phyloP scores from a whole-genome alignment of 2,797 vertebrate species.

The Emydoidea blandingii region DNA sequence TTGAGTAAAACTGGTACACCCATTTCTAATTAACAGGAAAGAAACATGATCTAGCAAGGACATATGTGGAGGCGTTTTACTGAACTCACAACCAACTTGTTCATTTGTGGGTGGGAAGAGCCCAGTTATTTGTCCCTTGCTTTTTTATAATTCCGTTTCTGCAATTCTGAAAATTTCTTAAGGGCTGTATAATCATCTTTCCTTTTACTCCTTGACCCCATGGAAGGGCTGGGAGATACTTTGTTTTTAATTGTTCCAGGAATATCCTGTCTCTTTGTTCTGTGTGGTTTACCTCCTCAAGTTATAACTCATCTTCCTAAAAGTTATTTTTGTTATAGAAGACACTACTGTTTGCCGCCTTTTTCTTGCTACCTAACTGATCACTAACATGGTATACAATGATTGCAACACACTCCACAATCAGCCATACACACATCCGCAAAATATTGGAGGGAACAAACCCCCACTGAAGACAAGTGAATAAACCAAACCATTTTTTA shows the following conservation, averaged over 20 bases:
- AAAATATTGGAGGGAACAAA: not conserved
- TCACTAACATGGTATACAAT: accelerated
- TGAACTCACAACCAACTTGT: not conserved
- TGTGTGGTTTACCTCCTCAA: not conserved
- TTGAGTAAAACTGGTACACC: not conserved
- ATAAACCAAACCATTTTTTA: not conserved
- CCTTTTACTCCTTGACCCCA: not conserved
- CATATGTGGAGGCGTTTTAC: not conserved
- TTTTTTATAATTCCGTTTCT: not conserved
- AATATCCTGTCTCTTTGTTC: not conserved
- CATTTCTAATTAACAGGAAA: not conserved
- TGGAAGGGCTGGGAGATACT: not conserved
- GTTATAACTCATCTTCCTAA: not conserved
- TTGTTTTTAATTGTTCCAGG: not conserved
- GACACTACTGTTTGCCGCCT: not conserved
- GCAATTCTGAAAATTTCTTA: not conserved
- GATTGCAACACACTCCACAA: not conserved
- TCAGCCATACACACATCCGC: not conserved
- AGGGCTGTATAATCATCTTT: not conserved
- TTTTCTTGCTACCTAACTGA: not conserved
- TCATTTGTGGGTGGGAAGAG: not conserved
- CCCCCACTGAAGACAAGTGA: not conserved
- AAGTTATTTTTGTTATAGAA: accelerated
- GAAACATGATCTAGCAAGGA: not conserved
- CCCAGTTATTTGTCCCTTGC: not conserved